These are phyloP conservation scores for Anolis sagrei DNA, from an alignment of 2,113 vertebrate species.

Conservation along the genomic window DNA sequence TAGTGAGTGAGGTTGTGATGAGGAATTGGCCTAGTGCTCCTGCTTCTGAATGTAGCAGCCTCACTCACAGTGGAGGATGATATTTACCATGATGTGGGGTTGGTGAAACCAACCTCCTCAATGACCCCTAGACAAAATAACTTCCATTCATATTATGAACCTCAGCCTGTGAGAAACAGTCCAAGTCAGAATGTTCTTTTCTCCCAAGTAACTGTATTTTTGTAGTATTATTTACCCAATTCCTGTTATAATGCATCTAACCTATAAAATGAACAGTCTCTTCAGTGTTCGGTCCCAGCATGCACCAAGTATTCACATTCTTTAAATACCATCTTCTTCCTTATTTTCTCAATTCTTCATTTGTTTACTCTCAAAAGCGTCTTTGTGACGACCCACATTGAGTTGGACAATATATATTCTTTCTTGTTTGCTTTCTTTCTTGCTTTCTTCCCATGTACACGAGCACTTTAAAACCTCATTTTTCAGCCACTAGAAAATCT, in stretches of 20 bases:
- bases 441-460: constrained; percentile 32
- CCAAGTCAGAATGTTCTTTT: constrained; percentile 69
- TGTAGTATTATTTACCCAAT: constrained; percentile 56
- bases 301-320: constrained; percentile 95
- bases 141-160: constrained; percentile 77
- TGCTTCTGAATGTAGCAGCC: no score
- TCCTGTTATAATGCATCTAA: constrained; percentile 69
- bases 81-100: constrained; percentile 69
- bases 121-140: constrained; percentile 71
- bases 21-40: no score
- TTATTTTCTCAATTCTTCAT: constrained; percentile 97
- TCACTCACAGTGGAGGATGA: constrained; percentile 57
- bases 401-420: constrained; percentile 74
- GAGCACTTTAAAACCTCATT: constrained; percentile 62
- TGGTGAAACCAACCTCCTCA: constrained; percentile 70
- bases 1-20: no score
- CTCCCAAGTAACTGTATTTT: constrained; percentile 52
- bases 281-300: constrained; percentile 83
- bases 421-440: background rate
- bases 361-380: constrained; percentile 95
- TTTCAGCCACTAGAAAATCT: constrained; percentile 47
- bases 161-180: constrained; percentile 84
- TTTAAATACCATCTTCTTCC: constrained; percentile 91
- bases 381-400: constrained; percentile 87
- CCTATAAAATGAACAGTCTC: constrained; percentile 73